Base-by-base conservation (phyloP, 35 echinoderm and acorn worm genomes). In the Ophioderma brevispina region DNA sequence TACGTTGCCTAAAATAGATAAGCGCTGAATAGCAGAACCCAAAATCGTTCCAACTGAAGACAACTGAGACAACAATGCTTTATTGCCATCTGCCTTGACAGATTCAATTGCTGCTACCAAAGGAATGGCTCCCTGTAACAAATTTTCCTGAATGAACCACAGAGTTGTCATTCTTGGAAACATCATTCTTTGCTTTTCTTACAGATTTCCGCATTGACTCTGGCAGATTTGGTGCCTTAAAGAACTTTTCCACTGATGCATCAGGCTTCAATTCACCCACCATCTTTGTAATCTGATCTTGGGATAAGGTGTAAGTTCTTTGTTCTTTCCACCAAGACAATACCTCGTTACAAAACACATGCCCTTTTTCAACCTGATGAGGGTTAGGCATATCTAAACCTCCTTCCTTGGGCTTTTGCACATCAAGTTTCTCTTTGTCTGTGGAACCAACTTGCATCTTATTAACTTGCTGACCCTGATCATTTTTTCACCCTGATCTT, bases 141-240 rank as follows among this genome's bases (percentile, higher is more conserved):
- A 28, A 46, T 88, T 63, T 35, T 88, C 86, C 39, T 88, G 86
- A 38, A 88, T 88, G 8, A 75, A 88, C 86, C 76, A 88, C 35
- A 88, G 64, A 25, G 86, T 79, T 88, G 78, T 88, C 76, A 38
- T 33, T 78, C 23, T 88, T 88, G 37, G 33, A 77, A 33, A 63
- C 76, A 8, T 88, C 31, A 1, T 15, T 19, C 37, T 88, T 78
- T 2, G 18, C 13, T 31, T 79, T 78, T 40, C 75, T 88, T 63
- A 88, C 75, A 23, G 64, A 40, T 4, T 33, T 32, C 1, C 75
- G 33, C 11, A 88, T 40, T 32, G 86, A 38, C 5, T 77, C 41
- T 35, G 86, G 86, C 75, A 88, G 40, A 41, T 88, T 63, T 21
- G 86, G 86, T n/a, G 86, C 86, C 49, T 88, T 88, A 31, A 88